Conservation (phyloP, 2,797 vertebrate genomes). For the Hydrophis major region DNA sequence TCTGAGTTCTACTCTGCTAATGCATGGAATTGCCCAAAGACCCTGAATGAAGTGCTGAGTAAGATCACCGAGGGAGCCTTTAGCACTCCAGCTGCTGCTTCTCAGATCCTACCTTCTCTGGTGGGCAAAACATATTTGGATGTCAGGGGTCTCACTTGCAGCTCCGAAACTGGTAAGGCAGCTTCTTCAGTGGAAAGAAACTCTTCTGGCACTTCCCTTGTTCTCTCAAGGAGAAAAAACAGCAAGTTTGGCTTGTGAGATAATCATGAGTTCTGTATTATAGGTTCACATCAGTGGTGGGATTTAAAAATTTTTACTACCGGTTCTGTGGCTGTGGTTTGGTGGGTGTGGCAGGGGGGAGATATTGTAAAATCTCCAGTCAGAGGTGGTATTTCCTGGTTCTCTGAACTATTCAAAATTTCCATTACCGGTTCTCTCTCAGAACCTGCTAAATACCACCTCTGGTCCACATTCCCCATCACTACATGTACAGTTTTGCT, state of each 20-base stretch:
- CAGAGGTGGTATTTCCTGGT: too few relatives aligned
- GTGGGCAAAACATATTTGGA: constrained; percentile 47
- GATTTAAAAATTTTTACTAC: too few relatives aligned
- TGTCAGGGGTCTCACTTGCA: constrained; percentile 1
- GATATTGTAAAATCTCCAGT: too few relatives aligned
- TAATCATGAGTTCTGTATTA: neutral
- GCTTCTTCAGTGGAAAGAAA: neutral
- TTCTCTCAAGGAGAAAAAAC: rapidly evolving
- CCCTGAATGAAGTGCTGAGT: neutral
- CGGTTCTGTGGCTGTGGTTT: too few relatives aligned
- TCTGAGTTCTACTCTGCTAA: neutral
- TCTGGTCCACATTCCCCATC: neutral
- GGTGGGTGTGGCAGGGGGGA: too few relatives aligned
- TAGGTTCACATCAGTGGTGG: too few relatives aligned
- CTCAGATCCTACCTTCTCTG: constrained; percentile 54
- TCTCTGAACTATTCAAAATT: too few relatives aligned
- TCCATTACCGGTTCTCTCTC: too few relatives aligned
- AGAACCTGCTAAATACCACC: too few relatives aligned
- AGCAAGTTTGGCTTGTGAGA: neutral
- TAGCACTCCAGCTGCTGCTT: constrained; percentile 10
- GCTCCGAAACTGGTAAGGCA: constrained; percentile 10
- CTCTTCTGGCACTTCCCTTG: neutral
- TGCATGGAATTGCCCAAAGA: constrained; percentile 28
- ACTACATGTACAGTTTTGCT: neutral
- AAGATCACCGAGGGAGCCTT: constrained; percentile 30